phyloP scores from a whole-genome alignment of 2,888 invertebrate species.

The Leptinotarsa juncta region DNA sequence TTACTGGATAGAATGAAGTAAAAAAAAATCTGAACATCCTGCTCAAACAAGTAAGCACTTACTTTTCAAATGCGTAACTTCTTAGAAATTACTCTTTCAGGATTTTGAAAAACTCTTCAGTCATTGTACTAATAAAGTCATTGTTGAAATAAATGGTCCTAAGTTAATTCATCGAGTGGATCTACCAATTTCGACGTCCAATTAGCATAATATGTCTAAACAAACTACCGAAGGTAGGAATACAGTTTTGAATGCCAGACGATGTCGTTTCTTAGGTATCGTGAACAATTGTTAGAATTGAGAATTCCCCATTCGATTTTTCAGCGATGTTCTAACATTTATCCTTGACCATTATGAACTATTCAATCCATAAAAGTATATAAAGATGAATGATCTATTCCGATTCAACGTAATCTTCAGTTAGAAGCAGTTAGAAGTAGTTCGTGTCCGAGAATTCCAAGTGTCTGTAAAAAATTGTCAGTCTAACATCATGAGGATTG shows the following conservation, averaged over 20 bases:
- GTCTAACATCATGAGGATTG: conserved; percentile 13
- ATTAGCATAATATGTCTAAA: background rate
- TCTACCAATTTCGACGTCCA: background rate
- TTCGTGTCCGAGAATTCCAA: background rate
- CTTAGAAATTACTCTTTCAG: too few relatives aligned
- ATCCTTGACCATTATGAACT: background rate
- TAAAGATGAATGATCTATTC: background rate
- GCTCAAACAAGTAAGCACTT: too few relatives aligned
- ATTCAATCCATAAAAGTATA: conserved; percentile 14
- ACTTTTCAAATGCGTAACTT: too few relatives aligned
- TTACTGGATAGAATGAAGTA: too few relatives aligned
- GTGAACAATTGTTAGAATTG: background rate
- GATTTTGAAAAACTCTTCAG: background rate
- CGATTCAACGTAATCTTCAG: background rate
- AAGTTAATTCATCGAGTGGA: background rate
- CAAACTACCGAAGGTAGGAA: background rate
- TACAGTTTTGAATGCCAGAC: background rate
- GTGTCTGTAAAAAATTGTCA: background rate
- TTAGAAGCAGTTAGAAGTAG: background rate
- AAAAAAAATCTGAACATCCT: too few relatives aligned
- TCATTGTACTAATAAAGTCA: background rate
- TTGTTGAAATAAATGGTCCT: background rate
- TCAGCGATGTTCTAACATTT: background rate
- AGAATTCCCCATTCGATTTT: conserved; percentile 6
- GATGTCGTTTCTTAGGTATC: background rate